Percentiles rank a stretch among this genome's conserved stretches.
Conservation (phyloP, 37 sponge, comb jelly and placozoan species). For the Mnemiopsis leidyi region DNA sequence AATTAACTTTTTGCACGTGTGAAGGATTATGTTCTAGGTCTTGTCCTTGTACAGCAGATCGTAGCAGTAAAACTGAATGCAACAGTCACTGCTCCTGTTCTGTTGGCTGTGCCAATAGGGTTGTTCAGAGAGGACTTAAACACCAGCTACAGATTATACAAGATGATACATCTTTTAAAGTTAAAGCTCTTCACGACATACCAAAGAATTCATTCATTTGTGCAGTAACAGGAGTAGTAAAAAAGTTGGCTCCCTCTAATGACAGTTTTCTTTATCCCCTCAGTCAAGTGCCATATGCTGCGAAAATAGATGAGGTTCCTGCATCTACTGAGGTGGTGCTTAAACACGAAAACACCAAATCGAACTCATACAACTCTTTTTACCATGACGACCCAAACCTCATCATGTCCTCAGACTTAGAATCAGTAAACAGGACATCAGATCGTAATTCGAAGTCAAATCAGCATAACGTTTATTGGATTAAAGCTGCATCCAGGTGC, state of each 20-base stretch:
- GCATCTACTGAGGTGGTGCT: neutral
- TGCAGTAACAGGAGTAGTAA: slow-evolving; percentile 25
- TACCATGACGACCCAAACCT: slow-evolving; percentile 28
- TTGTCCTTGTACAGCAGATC: neutral
- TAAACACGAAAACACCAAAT: neutral
- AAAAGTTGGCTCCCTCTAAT: neutral
- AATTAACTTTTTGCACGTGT: neutral
- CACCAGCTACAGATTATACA: neutral
- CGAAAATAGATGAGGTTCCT: neutral
- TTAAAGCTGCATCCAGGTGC: neutral
- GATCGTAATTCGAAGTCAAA: neutral
- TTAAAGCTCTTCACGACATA: slow-evolving; percentile 41
- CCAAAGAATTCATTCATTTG: slow-evolving; percentile 19
- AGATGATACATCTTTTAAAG: slow-evolving; percentile 35
- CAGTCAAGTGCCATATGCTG: neutral
- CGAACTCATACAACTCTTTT: neutral
- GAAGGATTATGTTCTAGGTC: neutral
- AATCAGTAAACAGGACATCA: neutral
- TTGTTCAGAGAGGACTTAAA: slow-evolving; percentile 9
- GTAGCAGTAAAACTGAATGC: neutral
- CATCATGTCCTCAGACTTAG: slow-evolving; percentile 39
- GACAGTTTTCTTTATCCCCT: neutral
- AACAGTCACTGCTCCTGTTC: slow-evolving; percentile 5
- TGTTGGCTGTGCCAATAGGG: slow-evolving; percentile 11
- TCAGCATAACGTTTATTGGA: neutral